Evolutionary conservation across 2,113 vertebrate genomes (phyloP), one percentile per base, ranked within the genome.

Genomic region (Syngnathus floridae): DNA sequence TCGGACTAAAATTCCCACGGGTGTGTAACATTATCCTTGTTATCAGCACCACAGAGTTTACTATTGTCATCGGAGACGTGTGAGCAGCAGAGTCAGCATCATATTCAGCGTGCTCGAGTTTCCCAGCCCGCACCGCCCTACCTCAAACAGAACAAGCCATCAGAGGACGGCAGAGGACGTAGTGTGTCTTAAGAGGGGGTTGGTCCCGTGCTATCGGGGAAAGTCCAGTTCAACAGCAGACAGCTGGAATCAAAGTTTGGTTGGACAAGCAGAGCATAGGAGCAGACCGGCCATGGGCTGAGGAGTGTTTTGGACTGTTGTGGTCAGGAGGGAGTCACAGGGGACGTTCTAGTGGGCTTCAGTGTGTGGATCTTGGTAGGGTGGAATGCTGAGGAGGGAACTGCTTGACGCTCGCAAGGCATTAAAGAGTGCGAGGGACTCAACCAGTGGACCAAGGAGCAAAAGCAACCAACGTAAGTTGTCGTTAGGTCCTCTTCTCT

Each of bases 401-500:
- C 73, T 88, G 63, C 73, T 88, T 0, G 86, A 90, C 11, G 87
- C 84, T 16, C 78, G 81, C 17, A 87, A 70, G 61, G 83, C 84
- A 72, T 67, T 88, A 75, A 84, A 75, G 68, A 86, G 71, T 11
- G 64, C 65, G 1, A 62, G 71, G 31, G 82, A 79, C 62, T 71
- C 72, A 4, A 66, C 9, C 60, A 73, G 82, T 65, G 79, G 76
- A 65, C 77, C 70, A 31, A 83, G 64, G 11, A 84, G 76, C 52
- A 87, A 74, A 75, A 86, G 82, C 55, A 71, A 40, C 38, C 79
- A 69, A 84, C 86, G 89, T 90, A 78, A 88, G 88, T 80, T 55
- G 73, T 64, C 71, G 62, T 62, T 60, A 2, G 59, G 40, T 61
- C 37, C 40, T 61, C 6, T 59, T 59, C 36, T 59, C n/a, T 43